Conservation (phyloP, 2,888 invertebrate genomes). For the Parthenolecanium corni region DNA sequence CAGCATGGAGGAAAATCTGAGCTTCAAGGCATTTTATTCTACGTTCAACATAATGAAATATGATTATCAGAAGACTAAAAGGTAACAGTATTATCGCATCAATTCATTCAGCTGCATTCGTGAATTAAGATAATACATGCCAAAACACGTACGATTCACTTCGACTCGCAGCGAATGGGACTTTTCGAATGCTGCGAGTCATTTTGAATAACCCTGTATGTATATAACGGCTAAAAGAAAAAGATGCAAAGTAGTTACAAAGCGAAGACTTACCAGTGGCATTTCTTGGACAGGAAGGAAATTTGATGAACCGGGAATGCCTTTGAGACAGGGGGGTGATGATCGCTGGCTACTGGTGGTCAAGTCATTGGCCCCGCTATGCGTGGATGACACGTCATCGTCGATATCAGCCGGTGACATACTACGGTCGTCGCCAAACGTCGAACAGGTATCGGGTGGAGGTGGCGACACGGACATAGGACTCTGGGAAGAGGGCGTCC, state of each 20-base stretch:
- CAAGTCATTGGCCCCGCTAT: conserved; percentile 48
- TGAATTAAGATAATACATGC: too few relatives aligned
- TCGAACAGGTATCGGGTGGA: conserved; percentile 22
- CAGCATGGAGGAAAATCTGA: too few relatives aligned
- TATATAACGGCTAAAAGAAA: too few relatives aligned
- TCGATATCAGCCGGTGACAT: conserved; percentile 25
- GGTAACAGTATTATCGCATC: too few relatives aligned
- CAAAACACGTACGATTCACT: too few relatives aligned
- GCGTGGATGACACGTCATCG: conserved; percentile 37
- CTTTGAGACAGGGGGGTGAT: conserved; percentile 33
- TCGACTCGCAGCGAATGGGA: too few relatives aligned
- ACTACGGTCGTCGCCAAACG: conserved; percentile 13
- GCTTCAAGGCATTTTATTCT: too few relatives aligned
- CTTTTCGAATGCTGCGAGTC: too few relatives aligned
- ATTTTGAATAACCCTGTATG: too few relatives aligned
- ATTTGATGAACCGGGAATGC: conserved; percentile 65
- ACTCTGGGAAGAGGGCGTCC: conserved; percentile 24
- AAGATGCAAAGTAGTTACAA: not conserved
- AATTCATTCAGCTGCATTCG: too few relatives aligned
- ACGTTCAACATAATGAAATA: too few relatives aligned
- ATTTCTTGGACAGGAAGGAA: conserved; percentile 78
- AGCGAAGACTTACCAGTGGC: conserved; percentile 57
- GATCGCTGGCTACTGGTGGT: conserved; percentile 35
- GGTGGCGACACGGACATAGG: conserved; percentile 35
- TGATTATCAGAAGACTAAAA: too few relatives aligned